Base-by-base conservation (phyloP, 1,140 invertebrate genomes). In the Stegodyphus dumicola region DNA sequence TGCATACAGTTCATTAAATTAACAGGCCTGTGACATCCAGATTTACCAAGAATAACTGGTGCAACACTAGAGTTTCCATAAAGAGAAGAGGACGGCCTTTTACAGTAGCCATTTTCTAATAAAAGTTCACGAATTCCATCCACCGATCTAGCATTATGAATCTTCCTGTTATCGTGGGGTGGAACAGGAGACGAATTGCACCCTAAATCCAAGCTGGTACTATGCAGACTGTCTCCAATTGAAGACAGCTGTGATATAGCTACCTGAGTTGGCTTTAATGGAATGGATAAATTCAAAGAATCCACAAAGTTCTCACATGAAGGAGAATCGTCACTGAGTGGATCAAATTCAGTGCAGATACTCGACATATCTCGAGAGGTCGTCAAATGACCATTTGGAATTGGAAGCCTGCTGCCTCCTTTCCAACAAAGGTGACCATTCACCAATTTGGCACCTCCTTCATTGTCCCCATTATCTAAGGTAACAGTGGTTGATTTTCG, bases 291-390 rank as follows among this genome's bases (percentile, higher is more conserved):
- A 11, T 80, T 86, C 10, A 80, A 66, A 56, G 85, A 86, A 64
- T 86, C 77, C 54, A 86, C 77, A 53, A 85, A 78, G 17, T 78
- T 86, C 33, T 78, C 84, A 65, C 84, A 77, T 18, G 83, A 85
- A n/a, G 75, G 84, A 13, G 76, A 66, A 17, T 77, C 76, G 7
- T 78, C 76, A 65, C 74, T 78, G 13, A 86, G 65, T 11, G 85
- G 85, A 81, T 86, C 85, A 13, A 86, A 86, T 64, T 86, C 85
- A 1, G 77, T 86, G 33, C 85, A 76, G 53, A 86, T 81, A n/a
- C 85, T 86, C 3, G 75, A 77, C 9, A 86, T 53, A 6, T 86
- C 83, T 18, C 73, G 56, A 6, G 80, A 75, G 3, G 33, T 33
- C 33, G 33, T 33, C 33, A 33, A 33, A 53, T 64, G 54, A 10